Base-by-base conservation (phyloP, 2,797 vertebrate genomes). In the Coluber constrictor region DNA sequence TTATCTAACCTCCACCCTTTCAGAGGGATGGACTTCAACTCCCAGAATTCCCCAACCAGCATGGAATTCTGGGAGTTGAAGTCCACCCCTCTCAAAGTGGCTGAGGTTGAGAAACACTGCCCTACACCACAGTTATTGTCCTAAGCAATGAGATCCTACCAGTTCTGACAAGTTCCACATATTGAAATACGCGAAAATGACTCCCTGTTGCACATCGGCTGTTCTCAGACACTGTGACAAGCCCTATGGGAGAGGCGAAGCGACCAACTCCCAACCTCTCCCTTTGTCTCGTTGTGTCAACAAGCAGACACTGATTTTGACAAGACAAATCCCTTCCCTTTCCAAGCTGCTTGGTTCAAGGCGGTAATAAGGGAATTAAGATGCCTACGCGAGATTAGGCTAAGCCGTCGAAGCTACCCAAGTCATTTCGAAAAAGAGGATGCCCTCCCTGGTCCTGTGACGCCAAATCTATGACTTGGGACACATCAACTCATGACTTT, bases 361-460 rank as follows among this genome's bases (percentile, higher is more conserved):
- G 0, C 91, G 2, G 0, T 95, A 96, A 95, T 92, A 92, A n/a
- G n/a, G n/a, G n/a, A n/a, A n/a, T n/a, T n/a, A n/a, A 96, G 93
- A 96, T 93, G 70, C 94, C 93, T 91, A 91, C 79, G 93, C 11
- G 90, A 95, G 92, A 96, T 94, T 87, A 93, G 87, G 0, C 3
- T 93, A 74, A 96, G 95, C 93, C 89, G 32, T 94, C 90, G 94
- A n/a, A 94, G 94, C 92, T 86, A 94, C 27, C 94, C 37, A 83
- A 95, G 56, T 87, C 92, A 9, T 91, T 93, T 94, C n/a, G 83
- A 25, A 1, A 29, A 87, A 88, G 37, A 83, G 20, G 37, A 89
- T 29, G 51, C 0, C 0, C 6, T 90, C 90, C 88, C 32, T 55
- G 16, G 29, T 70, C 92, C 16, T 16, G n/a, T 15, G 51, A 56